Conservation (phyloP, 2,113 vertebrate species). For the Pseudois nayaur region DNA sequence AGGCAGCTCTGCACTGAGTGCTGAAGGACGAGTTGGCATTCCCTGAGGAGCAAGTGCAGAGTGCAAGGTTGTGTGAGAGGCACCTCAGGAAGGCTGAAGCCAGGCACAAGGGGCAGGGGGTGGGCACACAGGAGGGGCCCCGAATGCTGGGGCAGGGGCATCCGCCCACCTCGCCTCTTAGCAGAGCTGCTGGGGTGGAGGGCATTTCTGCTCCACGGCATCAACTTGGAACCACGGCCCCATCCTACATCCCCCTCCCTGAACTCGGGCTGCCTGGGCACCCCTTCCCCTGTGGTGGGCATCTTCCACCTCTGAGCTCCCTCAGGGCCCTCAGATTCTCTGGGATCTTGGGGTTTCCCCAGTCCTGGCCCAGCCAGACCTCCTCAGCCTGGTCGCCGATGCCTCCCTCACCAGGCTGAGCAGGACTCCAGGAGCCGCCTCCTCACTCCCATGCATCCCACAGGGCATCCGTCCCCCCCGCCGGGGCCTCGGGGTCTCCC, state of each 20-base stretch:
- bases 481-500: not conserved
- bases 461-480: accelerated
- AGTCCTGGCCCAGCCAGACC: not conserved
- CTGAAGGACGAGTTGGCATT: not conserved
- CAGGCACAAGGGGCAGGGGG: accelerated
- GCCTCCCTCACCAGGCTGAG: not conserved
- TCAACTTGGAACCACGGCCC: accelerated
- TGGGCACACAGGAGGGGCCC: not conserved
- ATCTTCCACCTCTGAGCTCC: not conserved
- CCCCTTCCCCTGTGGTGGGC: not conserved
- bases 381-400: not conserved
- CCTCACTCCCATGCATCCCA: accelerated
- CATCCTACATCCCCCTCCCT: not conserved
- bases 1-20: not conserved
- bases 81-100: not conserved
- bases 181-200: not conserved
- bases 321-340: not conserved
- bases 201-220: accelerated
- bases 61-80: accelerated
- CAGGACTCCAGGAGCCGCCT: not conserved
- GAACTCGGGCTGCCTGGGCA: not conserved
- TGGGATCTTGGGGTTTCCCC: not conserved
- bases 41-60: not conserved
- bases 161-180: not conserved
- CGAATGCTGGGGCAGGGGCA: not conserved